These are phyloP conservation scores for Axinella damicornis DNA, from an alignment of 37 sponge, comb jelly and placozoan species.

Conservation along the genomic window DNA sequence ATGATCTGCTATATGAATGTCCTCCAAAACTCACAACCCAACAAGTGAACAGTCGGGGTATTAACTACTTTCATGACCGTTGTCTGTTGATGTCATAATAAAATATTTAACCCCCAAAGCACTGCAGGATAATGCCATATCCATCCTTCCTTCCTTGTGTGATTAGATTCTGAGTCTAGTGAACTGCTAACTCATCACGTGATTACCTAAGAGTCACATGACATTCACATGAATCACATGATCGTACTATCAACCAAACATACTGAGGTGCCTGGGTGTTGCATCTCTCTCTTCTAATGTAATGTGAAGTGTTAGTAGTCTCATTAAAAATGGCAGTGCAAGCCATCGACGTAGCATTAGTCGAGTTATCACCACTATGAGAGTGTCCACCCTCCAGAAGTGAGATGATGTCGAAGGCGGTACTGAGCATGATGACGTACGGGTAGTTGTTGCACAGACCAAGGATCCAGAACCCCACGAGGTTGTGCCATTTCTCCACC, in stretches of 20 bases:
- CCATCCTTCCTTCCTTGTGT: no score
- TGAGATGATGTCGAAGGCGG: constrained; percentile 87
- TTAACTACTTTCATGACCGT: no score
- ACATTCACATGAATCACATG: background rate
- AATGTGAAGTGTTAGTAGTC: constrained; percentile 32
- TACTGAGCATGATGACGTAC: constrained; percentile 96
- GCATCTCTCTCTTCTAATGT: constrained; percentile 22
- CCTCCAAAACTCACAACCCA: no score
- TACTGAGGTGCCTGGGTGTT: constrained; percentile 38
- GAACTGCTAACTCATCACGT: no score
- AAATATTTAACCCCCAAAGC: no score
- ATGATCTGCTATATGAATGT: no score
- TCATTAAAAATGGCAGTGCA: constrained; percentile 33
- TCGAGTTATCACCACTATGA: background rate
- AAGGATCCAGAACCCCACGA: constrained; percentile 76
- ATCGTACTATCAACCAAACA: background rate
- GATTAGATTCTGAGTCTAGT: no score
- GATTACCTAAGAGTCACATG: no score
- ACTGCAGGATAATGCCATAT: no score
- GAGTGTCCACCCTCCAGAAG: constrained; percentile 21
- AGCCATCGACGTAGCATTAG: background rate
- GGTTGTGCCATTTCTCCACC: constrained; percentile 40
- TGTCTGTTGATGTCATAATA: no score
- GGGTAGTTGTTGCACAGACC: constrained; percentile 95
- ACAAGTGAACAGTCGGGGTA: no score